Evolutionary conservation across 2,888 invertebrate genomes (phyloP), one percentile per base, ranked within the genome.

Genomic region (Cremastinae sp.): DNA sequence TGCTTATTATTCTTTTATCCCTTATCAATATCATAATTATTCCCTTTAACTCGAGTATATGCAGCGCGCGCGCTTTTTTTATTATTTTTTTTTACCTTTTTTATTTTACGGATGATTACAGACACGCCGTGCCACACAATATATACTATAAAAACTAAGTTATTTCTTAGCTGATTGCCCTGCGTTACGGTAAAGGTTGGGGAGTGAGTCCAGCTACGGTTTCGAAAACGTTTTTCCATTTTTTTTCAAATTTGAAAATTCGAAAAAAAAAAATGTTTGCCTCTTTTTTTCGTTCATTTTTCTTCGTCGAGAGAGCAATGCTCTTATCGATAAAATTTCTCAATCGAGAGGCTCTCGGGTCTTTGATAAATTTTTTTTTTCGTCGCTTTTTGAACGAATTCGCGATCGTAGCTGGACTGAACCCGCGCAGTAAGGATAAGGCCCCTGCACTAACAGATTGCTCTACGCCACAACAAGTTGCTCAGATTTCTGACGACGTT

Each of bases 371-470:
- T n/a, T n/a, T 39, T 22, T 41, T 59, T 8, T 8, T 41, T 8
- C 8, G 18, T 61, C 9, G n/a, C 20, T 37, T 20, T 56, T 49
- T 37, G 8, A 39, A 59, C 28, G 45, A 56, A 74, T 79, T 76
- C 71, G 75, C 62, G 2, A 64, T 61, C 62, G 49, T 59, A 59
- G 75, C 80, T 75, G 75, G 81, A 64, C 80, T 75, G 78, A 79
- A 79, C 82, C 85, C 85, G 82, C 87, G 87, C 88, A 87, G 87
- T 88, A 87, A 87, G 87, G 88, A 88, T 89, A 89, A 89, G 89
- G 89, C 89, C 89, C 89, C 89, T 88, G 89, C 89, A 89, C 87
- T 88, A 88, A 89, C 85, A 86, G 88, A 89, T 88, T 88, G 87
- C 87, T 88, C 88, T 87, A 88, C 87, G 87, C 86, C 87, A 88